Conservation (phyloP, 2,888 invertebrate genomes). For the Perizoma affinitatum region DNA sequence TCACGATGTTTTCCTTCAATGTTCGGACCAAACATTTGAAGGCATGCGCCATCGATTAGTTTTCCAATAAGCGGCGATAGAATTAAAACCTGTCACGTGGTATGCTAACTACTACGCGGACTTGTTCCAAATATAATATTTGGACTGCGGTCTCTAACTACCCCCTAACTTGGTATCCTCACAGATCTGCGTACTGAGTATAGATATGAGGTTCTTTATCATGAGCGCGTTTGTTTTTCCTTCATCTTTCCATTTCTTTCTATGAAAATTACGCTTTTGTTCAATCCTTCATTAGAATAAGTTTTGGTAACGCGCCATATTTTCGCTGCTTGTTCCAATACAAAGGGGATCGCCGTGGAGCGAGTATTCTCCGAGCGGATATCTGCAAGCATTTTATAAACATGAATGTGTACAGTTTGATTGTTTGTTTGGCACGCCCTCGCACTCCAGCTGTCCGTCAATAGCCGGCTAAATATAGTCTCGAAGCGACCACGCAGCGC, state of each 20-base stretch:
- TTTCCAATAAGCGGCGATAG: no score
- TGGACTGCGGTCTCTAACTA: not conserved
- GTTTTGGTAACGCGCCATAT: not conserved
- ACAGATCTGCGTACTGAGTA: no score
- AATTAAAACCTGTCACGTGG: no score
- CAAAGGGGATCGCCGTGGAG: constrained; percentile 4
- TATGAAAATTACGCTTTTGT: constrained; percentile 10
- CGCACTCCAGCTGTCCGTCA: constrained; percentile 61
- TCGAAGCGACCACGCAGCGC: constrained; percentile 30
- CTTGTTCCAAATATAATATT: no score
- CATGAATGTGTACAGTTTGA: constrained; percentile 40
- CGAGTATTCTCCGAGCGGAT: constrained; percentile 24
- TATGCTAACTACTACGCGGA: no score
- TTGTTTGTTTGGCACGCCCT: constrained; percentile 66
- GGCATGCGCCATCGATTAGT: no score
- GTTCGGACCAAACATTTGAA: no score
- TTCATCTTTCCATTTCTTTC: not conserved
- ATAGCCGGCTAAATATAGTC: constrained; percentile 37
- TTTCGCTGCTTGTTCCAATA: not conserved
- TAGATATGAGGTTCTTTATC: no score
- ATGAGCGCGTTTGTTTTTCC: no score
- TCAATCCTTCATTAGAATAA: not conserved
- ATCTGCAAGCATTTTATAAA: constrained; percentile 28
- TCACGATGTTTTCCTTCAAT: no score
- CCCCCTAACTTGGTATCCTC: no score